Base-by-base conservation (phyloP, 2,113 vertebrate species). In the Aegotheles bennettii region DNA sequence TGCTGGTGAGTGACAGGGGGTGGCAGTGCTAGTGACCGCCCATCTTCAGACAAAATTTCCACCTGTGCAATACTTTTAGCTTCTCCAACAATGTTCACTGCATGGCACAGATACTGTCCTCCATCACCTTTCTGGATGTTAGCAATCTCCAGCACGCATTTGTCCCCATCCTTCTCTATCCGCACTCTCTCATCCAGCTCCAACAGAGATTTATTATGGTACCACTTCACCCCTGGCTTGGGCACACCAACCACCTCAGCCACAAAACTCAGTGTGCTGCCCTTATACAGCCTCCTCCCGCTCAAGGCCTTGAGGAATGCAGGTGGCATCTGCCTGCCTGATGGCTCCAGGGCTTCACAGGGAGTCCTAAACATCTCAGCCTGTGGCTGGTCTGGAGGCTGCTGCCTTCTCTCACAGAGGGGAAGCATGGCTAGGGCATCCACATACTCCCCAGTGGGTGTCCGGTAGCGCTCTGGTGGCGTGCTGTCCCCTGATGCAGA, bases 1-100 rank as follows among this genome's bases (percentile, higher is more conserved):
- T 99, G 99, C 82, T 99, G 99, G 95, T 99, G 99, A n/a, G 98
- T 99, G 76, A 99, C 98, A 47, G 99, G 98, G 47, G 99, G 99
- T 24, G 98, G 99, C 31, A 98, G 97, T 13, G 98, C 98, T 95
- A 99, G 97, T 31, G 98, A 98, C 80, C 93, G 98, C 11, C 97
- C 96, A 69, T 98, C 98, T 77, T 98, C 98, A 24, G 98, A 98
- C 47, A 98, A 94, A 73, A 99, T 92, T 6, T 99, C 98, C 56
- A 99, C 98, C 20, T 98, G 96, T 8, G 98, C 98, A 19, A 99
- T 98, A 95, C 98, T 99, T 97, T 98, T 99, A 38, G 99, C 99
- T 97, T 99, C 99, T 7, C 99, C 99, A 0, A 99, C 97, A 92
- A 98, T 98, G 96, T 99, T 99, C 45, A 99, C 97, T 48, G 99